Conservation (phyloP, 2,797 vertebrate genomes). For the Arremon aurantiirostris region DNA sequence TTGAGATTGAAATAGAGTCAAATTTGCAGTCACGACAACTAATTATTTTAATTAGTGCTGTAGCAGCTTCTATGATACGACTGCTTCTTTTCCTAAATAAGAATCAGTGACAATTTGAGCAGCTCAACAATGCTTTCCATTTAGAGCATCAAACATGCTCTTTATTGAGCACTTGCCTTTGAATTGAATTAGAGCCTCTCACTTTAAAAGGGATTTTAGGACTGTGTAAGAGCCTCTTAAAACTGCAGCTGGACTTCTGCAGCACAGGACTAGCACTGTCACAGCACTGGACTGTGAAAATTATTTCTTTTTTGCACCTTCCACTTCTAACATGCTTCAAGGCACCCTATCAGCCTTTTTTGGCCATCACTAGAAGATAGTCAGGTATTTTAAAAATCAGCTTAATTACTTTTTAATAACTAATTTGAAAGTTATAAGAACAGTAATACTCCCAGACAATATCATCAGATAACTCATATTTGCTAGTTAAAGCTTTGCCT, state of each 20-base stretch:
- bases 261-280: background rate
- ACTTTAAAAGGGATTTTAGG: background rate
- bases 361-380: background rate
- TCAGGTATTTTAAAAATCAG: background rate
- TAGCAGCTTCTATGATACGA: background rate
- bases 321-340: background rate
- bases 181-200: background rate
- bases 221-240: background rate
- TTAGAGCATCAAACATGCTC: background rate
- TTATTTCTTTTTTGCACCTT: background rate
- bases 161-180: conserved; percentile 1
- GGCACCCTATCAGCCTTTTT: background rate
- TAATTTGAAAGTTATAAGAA: conserved; percentile 32
- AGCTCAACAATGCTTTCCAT: conserved; percentile 42
- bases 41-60: conserved; percentile 63
- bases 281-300: background rate
- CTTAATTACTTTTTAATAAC: conserved; percentile 23
- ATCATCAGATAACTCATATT: background rate
- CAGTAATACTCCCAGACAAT: conserved; percentile 9
- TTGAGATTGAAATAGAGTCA: conserved; percentile 58
- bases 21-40: conserved; percentile 28
- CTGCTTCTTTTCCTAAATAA: conserved; percentile 18
- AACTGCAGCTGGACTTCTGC: background rate
- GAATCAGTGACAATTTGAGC: conserved; percentile 20
- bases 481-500: conserved; percentile 42